Conservation (phyloP, 1,140 invertebrate genomes). For the Muscidifurax raptorellus region DNA sequence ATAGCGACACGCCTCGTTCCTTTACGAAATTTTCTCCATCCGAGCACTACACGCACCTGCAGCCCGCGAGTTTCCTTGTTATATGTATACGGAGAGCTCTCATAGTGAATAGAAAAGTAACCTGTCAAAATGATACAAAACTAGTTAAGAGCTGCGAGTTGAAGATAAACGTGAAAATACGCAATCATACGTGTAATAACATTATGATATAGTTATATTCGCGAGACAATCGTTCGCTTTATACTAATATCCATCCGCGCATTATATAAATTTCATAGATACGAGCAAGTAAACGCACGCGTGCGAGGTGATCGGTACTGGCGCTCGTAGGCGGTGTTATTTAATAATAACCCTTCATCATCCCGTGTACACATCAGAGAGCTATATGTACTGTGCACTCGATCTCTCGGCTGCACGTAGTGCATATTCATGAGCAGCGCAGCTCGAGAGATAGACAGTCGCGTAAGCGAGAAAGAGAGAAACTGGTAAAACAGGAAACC, state of each 20-base stretch:
- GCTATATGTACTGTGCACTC: not conserved
- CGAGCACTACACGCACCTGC: not conserved
- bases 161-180: not conserved
- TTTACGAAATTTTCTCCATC: conserved; percentile 43
- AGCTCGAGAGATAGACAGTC: not conserved
- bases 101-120: not conserved
- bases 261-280: not conserved
- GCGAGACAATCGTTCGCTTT: too few relatives aligned
- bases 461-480: not conserved
- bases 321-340: conserved; percentile 22
- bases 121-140: too few relatives aligned
- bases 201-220: not conserved
- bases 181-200: conserved; percentile 3
- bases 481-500: conserved; percentile 51
- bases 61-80: not conserved
- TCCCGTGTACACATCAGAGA: not conserved
- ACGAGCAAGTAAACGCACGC: not conserved
- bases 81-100: not conserved
- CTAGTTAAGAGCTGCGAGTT: too few relatives aligned
- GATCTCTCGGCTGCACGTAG: not conserved
- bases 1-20: conserved; percentile 13
- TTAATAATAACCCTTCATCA: conserved; percentile 34
- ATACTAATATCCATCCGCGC: not conserved
- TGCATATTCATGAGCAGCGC: not conserved
- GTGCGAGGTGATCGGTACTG: not conserved